Evolutionary conservation across 2,888 invertebrate genomes (phyloP), one percentile per base, ranked within the genome.

Genomic region (Nephrocerus scutellatus): DNA sequence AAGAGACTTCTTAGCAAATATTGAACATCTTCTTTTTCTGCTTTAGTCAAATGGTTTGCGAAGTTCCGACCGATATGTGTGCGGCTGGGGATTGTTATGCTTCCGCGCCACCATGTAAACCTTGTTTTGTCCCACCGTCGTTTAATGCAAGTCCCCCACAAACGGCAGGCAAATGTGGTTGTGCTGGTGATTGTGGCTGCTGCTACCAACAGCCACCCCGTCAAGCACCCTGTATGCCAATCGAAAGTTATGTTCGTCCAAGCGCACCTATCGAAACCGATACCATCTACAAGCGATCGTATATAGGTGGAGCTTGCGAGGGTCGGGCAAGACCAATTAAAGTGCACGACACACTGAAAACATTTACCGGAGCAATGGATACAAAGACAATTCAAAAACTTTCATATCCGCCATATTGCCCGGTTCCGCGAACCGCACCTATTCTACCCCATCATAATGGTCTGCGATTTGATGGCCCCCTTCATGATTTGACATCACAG

Each of bases 401-500:
- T 2, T 68, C 68, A 1, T 69, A 62, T 41, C 51, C 59, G 52
- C 61, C 62, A 6, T 62, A 66, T 3, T 59, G 59, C 36, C 48
- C 50, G 7, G 43, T 52, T 0, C 41, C 38, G 10, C 64, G 62
- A 16, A 50, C 56, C 1, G 43, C 49, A 14, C 56, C 66, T 15
- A 64, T 69, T 33, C 37, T 53, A 1, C 68, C 68, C 6, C 49
- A 49, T 36, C 56, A 55, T 32, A 61, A 61, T 31, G 59, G 61
- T 0, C 36, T 66, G 24, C 52, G 58, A 9, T 65, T 63, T 20
- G 54, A 55, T 36, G 76, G 76, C 0, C 82, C 82, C 12, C 77
- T 82, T 71, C 80, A 81, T 66, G 79, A 79, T 47, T 63, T 78
- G 39, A 82, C 84, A 4, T 84, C 83, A 2, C 77, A 81, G 47